Evolutionary conservation across 2,888 invertebrate species (phyloP).

Genomic region (Chymomyza fuscimana): DNA sequence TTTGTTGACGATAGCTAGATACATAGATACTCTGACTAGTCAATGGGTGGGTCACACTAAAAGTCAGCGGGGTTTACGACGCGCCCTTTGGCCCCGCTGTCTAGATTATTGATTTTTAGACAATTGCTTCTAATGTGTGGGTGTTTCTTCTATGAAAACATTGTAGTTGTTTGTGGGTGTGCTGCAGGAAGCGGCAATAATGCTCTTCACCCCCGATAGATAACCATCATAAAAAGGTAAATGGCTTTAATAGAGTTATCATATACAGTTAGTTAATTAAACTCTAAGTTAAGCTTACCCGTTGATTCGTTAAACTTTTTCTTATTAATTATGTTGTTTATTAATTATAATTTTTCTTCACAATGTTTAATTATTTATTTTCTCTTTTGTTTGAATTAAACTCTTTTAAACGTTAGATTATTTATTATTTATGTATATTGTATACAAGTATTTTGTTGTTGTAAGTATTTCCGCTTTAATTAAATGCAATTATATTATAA

Average conservation of each 20-base stretch:
- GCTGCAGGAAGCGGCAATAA: constrained; percentile 26
- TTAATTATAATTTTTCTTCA: not conserved
- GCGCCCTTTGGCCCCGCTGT: not conserved
- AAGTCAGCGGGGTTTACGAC: not conserved
- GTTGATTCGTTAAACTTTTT: constrained; percentile 27
- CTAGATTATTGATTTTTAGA: constrained; percentile 38
- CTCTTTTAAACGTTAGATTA: constrained; percentile 19
- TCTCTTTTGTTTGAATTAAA: constrained; percentile 8
- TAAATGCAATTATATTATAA: constrained; percentile 55
- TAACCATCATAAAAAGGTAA: not conserved
- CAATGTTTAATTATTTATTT: constrained; percentile 11
- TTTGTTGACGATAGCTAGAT: constrained; percentile 34
- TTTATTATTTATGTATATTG: constrained; percentile 32
- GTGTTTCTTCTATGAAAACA: not conserved
- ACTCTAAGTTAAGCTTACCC: not conserved
- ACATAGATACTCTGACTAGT: not conserved
- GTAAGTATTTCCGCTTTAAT: constrained; percentile 61
- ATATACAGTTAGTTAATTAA: not conserved
- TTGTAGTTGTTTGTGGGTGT: constrained; percentile 9
- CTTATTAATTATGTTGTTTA: constrained; percentile 14
- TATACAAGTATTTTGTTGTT: constrained; percentile 30
- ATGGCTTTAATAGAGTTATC: not conserved
- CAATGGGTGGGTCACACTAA: not conserved
- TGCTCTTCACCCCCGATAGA: too few species aligned
- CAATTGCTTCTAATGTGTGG: not conserved